Conservation (phyloP, 2,113 vertebrate species). For the Cheilinus undulatus region DNA sequence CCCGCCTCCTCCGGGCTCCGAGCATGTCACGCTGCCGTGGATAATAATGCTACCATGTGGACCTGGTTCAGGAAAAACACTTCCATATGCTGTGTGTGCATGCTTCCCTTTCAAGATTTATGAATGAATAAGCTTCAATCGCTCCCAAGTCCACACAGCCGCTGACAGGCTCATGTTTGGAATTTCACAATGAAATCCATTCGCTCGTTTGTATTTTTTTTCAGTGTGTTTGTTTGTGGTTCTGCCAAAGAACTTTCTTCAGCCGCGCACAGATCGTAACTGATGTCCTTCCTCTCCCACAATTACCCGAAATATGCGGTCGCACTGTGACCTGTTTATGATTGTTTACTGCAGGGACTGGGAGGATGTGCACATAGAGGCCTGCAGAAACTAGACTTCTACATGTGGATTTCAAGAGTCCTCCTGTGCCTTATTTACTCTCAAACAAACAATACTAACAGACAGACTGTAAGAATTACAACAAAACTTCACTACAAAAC, state of each 20-base stretch:
- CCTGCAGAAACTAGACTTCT: not conserved
- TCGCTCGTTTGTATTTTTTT: slow-evolving; percentile 16
- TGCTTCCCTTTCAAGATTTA: slow-evolving; percentile 76
- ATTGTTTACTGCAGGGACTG: slow-evolving; percentile 44
- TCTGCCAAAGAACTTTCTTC: slow-evolving; percentile 47
- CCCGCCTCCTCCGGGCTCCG: slow-evolving; percentile 25
- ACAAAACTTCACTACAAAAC: no score
- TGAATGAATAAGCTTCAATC: slow-evolving; percentile 77
- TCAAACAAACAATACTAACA: no score
- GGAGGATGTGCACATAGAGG: slow-evolving; percentile 12
- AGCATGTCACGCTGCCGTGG: slow-evolving; percentile 57
- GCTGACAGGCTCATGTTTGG: slow-evolving; percentile 60
- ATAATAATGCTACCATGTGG: slow-evolving; percentile 74
- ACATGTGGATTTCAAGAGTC: not conserved
- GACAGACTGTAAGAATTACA: no score
- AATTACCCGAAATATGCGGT: slow-evolving; percentile 54
- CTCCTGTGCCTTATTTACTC: not conserved
- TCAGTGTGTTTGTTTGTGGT: slow-evolving; percentile 52
- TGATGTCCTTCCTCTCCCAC: slow-evolving; percentile 40
- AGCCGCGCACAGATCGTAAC: slow-evolving; percentile 21
- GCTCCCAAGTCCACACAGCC: slow-evolving; percentile 37
- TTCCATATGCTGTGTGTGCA: slow-evolving; percentile 77
- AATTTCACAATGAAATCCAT: slow-evolving; percentile 66
- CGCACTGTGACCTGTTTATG: slow-evolving; percentile 29
- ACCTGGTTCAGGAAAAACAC: slow-evolving; percentile 71